Conservation (phyloP, 2,797 vertebrate genomes). For the Xerus rutilus region DNA sequence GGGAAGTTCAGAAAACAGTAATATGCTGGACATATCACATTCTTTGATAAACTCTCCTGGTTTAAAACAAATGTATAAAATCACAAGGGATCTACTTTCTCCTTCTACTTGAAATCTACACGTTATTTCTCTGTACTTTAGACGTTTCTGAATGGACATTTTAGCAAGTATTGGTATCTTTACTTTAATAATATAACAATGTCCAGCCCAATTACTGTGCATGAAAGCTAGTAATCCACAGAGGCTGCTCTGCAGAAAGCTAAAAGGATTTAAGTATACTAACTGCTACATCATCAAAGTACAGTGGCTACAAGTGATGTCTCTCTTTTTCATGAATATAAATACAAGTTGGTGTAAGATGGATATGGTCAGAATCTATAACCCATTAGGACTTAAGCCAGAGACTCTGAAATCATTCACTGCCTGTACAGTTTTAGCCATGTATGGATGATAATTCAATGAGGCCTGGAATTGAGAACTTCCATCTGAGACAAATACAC, state of each 20-base stretch:
- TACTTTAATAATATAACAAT: constrained; percentile 28
- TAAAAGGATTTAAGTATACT: not conserved
- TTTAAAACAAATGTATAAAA: not conserved
- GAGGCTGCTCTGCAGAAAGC: not conserved
- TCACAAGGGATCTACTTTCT: constrained; percentile 21
- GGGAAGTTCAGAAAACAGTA: constrained; percentile 15
- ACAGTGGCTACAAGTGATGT: not conserved
- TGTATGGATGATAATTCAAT: not conserved
- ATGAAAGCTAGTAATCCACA: constrained; percentile 40
- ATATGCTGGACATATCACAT: not conserved
- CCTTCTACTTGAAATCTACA: constrained; percentile 21
- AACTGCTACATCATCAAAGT: not conserved
- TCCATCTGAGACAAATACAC: not conserved
- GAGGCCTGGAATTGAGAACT: constrained; percentile 7
- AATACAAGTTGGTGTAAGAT: not conserved
- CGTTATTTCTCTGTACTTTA: constrained; percentile 5
- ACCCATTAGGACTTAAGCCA: not conserved
- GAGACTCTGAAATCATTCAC: not conserved
- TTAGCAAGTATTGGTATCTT: constrained; percentile 25
- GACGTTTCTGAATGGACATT: not conserved
- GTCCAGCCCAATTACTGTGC: constrained; percentile 32
- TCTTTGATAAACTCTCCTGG: not conserved
- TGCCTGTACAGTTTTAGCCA: not conserved
- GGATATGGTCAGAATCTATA: not conserved
- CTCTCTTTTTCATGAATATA: not conserved